Evolutionary conservation across 2,113 vertebrate genomes (phyloP).

Genomic region (Phrynocephalus versicolor): DNA sequence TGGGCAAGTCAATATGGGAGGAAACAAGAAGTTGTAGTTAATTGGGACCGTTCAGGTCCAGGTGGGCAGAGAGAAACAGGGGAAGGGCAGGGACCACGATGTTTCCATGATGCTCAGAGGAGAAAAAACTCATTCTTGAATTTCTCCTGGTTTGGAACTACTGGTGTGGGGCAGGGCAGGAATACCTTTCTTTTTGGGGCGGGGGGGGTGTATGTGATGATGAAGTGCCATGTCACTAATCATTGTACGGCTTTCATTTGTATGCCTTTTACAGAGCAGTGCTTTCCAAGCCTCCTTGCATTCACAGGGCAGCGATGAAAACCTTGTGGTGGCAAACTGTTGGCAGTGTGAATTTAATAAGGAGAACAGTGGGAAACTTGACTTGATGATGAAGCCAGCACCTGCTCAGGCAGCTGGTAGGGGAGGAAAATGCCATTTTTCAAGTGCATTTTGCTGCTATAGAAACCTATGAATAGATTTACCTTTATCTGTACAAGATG

Average conservation of each 20-base stretch:
- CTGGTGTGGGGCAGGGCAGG: fast-evolving
- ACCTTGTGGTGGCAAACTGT: slow-evolving; percentile 16
- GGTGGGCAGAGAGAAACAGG: slow-evolving; percentile 14
- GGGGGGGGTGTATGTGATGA: too few relatives aligned
- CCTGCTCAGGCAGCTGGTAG: slow-evolving; percentile 14
- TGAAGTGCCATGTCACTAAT: slow-evolving; percentile 34
- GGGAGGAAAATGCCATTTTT: slow-evolving; percentile 30
- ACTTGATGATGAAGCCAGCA: slow-evolving; percentile 22
- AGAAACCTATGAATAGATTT: slow-evolving; percentile 28
- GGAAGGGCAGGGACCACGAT: neutral
- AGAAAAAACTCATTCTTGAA: slow-evolving; percentile 48
- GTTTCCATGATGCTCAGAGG: slow-evolving; percentile 34
- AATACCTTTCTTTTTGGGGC: neutral
- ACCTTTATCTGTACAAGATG: slow-evolving; percentile 30
- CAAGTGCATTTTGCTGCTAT: slow-evolving; percentile 8
- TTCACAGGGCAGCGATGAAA: slow-evolving; percentile 7
- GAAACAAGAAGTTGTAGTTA: slow-evolving; percentile 26
- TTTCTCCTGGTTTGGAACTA: slow-evolving; percentile 8
- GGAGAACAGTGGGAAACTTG: slow-evolving; percentile 6
- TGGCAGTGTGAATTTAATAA: slow-evolving; percentile 24
- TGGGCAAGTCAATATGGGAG: slow-evolving; percentile 25
- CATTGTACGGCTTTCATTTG: slow-evolving; percentile 32
- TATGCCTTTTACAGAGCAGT: neutral
- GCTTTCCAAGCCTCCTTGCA: neutral
- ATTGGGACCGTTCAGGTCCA: slow-evolving; percentile 12